phyloP scores from a whole-genome alignment of 2,113 vertebrate species.

The Mustelus asterias region DNA sequence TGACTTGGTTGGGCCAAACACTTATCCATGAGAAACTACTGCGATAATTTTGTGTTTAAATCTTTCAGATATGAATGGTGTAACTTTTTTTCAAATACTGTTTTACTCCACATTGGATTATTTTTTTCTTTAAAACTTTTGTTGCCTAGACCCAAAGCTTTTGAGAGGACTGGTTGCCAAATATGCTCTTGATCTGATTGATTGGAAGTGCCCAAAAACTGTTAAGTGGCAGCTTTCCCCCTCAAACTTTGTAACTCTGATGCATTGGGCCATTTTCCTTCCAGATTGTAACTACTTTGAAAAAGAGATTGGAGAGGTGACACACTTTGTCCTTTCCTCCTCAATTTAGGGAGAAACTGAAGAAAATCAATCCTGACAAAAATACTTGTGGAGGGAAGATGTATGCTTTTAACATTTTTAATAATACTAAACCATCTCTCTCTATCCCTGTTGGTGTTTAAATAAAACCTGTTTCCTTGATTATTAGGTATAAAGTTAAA shows the following conservation, averaged over 20 bases:
- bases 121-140: not conserved
- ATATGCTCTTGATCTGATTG: not conserved
- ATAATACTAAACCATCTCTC: not conserved
- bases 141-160: not conserved
- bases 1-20: not conserved
- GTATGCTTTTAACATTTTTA: not conserved
- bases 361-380: not conserved
- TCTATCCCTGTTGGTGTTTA: not conserved
- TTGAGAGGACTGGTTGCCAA: not conserved
- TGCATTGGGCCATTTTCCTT: not conserved
- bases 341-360: not conserved
- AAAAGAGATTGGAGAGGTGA: not conserved
- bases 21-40: not conserved
- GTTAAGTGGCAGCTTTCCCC: not conserved
- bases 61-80: not conserved
- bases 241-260: not conserved
- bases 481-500: not conserved
- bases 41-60: not conserved
- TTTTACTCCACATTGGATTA: not conserved
- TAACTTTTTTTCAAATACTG: not conserved
- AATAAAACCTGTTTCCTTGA: not conserved
- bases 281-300: too few relatives aligned
- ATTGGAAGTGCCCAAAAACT: not conserved
- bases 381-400: not conserved
- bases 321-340: not conserved